Percentiles rank a stretch among this genome's conserved stretches.
Evolutionary conservation across 2,888 invertebrate species (phyloP).

Genomic region (Lasioglossum lativentre): DNA sequence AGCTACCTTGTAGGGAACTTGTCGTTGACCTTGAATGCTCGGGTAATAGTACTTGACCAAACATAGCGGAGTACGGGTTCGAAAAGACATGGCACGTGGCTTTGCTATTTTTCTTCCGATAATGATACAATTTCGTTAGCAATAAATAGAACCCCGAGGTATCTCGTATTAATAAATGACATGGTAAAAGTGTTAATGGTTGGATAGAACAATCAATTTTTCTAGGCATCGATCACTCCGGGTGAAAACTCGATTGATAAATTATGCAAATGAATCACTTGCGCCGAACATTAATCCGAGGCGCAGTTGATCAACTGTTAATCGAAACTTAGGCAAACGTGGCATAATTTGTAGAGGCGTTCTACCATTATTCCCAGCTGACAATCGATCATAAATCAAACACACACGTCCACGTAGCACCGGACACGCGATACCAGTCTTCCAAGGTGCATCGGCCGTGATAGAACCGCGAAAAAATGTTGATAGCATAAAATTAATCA

Average conservation of each 20-base stretch:
- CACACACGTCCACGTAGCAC: constrained; percentile 22
- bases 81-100: neutral
- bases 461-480: constrained; percentile 21
- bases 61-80: neutral
- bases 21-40: neutral
- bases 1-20: neutral
- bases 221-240: neutral
- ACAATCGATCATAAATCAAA: constrained; percentile 51
- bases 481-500: constrained; percentile 8
- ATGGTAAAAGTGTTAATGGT: neutral
- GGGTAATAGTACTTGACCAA: neutral
- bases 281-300: neutral
- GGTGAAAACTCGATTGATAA: neutral
- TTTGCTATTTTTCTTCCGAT: neutral
- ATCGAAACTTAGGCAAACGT: constrained; percentile 23
- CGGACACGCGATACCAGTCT: constrained; percentile 35
- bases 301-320: neutral
- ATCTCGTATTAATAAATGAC: neutral
- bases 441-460: constrained; percentile 15
- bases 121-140: neutral
- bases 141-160: neutral
- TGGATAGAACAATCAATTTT: neutral
- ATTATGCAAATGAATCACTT: neutral
- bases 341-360: constrained; percentile 26
- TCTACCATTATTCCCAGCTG: neutral